Evolutionary conservation across 2,113 vertebrate species (phyloP), one percentile per base, ranked within the genome.

Genomic region (Onychostoma macrolepis): DNA sequence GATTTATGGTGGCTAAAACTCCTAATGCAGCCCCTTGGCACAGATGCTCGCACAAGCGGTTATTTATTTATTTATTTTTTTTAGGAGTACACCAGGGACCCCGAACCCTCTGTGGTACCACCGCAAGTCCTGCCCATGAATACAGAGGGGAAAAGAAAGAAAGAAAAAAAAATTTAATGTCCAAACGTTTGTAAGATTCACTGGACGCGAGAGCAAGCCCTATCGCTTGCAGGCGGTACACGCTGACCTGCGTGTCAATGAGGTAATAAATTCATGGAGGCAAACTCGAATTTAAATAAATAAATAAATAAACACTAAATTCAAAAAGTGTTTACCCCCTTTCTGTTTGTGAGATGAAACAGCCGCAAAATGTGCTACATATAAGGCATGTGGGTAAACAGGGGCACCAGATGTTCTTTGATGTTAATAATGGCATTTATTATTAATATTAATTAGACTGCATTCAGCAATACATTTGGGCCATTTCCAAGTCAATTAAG

Each of bases 371-470:
- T 97, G 97, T 97, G 97, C 97, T 98, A 98, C 97, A 98, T 98
- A 98, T 98, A 98, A 97, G 97, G 97, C 96, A 97, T 97, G 95
- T 96, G 97, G 98, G 97, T 98, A 99, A 99, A 99, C 97, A 99
- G 97, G 98, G 97, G 97, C 97, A 99, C 96, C 98, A 99, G 98
- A 99, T 99, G 98, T 99, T 99, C 97, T 99, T 99, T 99, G 98
- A 99, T 99, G 98, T 99, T 99, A 99, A 99, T 99, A 99, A 99
- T 99, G 98, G 97, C 98, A 99, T 99, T 99, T 99, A 99, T 99
- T 99, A 99, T 99, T 99, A 99, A 99, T 99, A 99, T 99, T 99
- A 99, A 99, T 99, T 99, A 99, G 98, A 99, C 98, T 97, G 97
- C 97, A 98, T 99, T 99, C 98, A 99, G 98, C 98, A 99, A 99